These are phyloP conservation scores for Oreochromis spilurus DNA, from an alignment of 2,113 vertebrate genomes.

Conservation along the genomic window DNA sequence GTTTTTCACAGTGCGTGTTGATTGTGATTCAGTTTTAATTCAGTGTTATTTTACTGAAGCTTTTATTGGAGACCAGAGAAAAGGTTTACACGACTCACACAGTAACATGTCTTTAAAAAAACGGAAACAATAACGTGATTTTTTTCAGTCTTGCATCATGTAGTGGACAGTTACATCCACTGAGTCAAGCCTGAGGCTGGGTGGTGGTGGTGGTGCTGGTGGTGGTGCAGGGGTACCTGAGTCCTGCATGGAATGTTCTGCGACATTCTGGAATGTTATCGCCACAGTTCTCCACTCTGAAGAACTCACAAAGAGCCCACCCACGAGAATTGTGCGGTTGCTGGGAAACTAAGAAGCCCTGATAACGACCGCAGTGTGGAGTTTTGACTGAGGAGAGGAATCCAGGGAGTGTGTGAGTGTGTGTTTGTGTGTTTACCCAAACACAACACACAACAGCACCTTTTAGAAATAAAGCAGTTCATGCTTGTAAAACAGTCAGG, in stretches of 20 bases:
- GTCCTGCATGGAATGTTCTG: slow-evolving; percentile 32
- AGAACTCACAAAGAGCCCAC: not conserved
- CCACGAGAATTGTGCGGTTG: slow-evolving; percentile 29
- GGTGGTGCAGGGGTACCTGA: not conserved
- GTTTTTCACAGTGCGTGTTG: not conserved
- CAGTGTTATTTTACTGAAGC: not conserved
- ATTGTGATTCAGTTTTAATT: not conserved
- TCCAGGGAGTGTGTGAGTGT: not conserved
- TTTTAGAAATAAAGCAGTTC: not conserved
- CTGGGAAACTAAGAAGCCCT: slow-evolving; percentile 22
- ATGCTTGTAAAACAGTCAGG: not conserved
- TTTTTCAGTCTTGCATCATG: not conserved
- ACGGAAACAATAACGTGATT: not conserved
- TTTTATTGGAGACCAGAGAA: not conserved
- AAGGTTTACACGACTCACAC: not conserved
- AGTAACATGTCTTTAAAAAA: not conserved
- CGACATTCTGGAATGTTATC: slow-evolving; percentile 53
- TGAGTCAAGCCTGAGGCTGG: not conserved
- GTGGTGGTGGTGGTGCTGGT: not conserved
- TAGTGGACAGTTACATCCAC: not conserved
- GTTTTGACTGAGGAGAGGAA: not conserved
- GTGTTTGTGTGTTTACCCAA: not conserved
- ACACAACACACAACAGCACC: not conserved
- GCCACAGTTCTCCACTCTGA: not conserved
- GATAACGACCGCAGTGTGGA: slow-evolving; percentile 1